A percentile compares a stretch with the other conserved stretches of the same genome.
Evolutionary conservation across 2,797 vertebrate species (phyloP).

Genomic region (Coregonus ussuriensis): DNA sequence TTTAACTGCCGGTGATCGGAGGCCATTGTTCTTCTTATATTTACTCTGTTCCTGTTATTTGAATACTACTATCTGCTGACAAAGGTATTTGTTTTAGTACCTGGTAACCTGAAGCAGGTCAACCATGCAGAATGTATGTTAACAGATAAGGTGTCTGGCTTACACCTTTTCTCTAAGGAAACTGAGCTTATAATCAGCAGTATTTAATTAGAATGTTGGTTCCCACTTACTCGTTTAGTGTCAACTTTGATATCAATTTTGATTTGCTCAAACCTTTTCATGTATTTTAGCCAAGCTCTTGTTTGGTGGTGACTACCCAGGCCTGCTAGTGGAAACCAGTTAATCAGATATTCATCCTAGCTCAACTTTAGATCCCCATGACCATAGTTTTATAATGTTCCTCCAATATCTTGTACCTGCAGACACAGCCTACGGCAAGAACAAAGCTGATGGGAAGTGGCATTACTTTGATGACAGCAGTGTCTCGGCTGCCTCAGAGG

Average conservation of each 20-base stretch:
- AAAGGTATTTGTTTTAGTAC: neutral
- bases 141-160: too few species aligned
- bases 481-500: constrained; percentile 88
- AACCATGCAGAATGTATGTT: neutral
- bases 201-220: neutral
- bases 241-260: neutral
- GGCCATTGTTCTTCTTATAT: too few species aligned
- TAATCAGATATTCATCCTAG: neutral
- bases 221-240: neutral
- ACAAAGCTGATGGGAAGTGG: constrained; percentile 90
- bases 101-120: neutral
- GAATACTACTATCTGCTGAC: neutral
- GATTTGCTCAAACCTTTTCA: neutral
- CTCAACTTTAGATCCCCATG: neutral
- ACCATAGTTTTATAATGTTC: neutral
- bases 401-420: constrained; percentile 42
- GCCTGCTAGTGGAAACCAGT: neutral
- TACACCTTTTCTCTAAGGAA: too few species aligned
- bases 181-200: neutral
- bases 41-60: too few species aligned
- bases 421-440: constrained; percentile 95
- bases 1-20: too few species aligned
- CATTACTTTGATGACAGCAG: constrained; percentile 96
- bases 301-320: neutral
- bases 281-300: neutral